Base-by-base conservation (phyloP, 1,140 invertebrate genomes). In the Solenopsis invicta region DNA sequence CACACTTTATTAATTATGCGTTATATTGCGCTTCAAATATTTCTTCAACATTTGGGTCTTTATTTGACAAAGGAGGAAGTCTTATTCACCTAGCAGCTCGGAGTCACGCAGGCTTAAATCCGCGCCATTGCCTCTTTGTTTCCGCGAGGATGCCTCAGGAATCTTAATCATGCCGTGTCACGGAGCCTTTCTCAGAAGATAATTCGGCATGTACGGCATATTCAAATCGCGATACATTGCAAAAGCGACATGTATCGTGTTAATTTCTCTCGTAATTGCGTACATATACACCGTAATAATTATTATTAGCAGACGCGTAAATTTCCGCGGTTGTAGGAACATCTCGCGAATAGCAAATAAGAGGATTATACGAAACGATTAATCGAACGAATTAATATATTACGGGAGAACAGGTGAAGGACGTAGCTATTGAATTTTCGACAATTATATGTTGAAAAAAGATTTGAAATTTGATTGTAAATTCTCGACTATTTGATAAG, bases 101-200 rank as follows among this genome's bases (percentile, higher is more conserved):
- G 18, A 56, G 24, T 75, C 52, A 52, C 48, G 48, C 45, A 52
- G 48, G 50, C 34, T 75, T 75, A 56, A 75, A 56, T 75, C 50
- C 34, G 50, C 50, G 50, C 50, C 52, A 37, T 56, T 41, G 52
- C 50, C 72, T 74, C 69, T 75, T 54, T 37, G 72, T 37, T 21
- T 18, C 50, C n/a, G 18, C 6, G 45, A 64, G 59, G 45, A 66
- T 66, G 45, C n/a, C 59, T 34, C 59, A 18, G 6, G 24, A 77
- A 78, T 78, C 41, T 78, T 78, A 78, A 66, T 66, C 61, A 24
- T 21, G 76, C 18, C 12, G 12, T 56, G 72, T 41, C 76, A 48
- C 59, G n/a, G 41, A 34, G 29, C 29, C 29, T 78, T 66, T 13
- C 24, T 6, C 59, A 18, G 76, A 48, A 66, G 59, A 78, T 78